These are phyloP conservation scores for Zosterops borbonicus DNA, from an alignment of 2,113 vertebrate genomes.

Conservation along the genomic window DNA sequence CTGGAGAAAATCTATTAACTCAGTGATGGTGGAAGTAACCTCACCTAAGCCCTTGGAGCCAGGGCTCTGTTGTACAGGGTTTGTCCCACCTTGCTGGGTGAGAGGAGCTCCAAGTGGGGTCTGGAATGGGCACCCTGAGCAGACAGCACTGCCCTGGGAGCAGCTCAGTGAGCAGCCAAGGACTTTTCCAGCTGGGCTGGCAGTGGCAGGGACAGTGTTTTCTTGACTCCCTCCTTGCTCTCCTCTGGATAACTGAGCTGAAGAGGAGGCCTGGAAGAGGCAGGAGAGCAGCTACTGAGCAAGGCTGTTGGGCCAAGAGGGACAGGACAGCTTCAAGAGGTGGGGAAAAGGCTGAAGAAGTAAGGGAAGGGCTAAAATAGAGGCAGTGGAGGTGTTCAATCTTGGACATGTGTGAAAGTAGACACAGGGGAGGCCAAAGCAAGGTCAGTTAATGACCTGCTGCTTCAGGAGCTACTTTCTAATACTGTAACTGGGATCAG, in stretches of 20 bases:
- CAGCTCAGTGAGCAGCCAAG: neutral
- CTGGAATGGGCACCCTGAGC: neutral
- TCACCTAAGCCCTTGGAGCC: neutral
- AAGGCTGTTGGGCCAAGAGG: neutral
- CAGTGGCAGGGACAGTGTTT: neutral
- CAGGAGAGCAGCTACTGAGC: neutral
- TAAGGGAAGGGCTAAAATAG: neutral
- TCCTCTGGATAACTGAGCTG: neutral
- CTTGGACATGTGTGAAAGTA: neutral
- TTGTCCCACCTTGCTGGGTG: neutral
- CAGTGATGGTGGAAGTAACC: neutral
- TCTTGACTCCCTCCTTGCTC: neutral
- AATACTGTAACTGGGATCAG: neutral
- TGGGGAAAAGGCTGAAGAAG: neutral
- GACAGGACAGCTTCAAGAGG: neutral
- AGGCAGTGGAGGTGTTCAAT: neutral
- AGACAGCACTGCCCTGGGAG: neutral
- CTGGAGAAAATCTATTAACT: neutral
- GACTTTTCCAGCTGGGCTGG: neutral
- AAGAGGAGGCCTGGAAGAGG: neutral
- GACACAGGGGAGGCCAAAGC: neutral
- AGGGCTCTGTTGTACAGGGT: neutral
- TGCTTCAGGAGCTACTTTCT: neutral
- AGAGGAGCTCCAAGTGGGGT: neutral
- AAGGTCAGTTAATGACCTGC: neutral